These are phyloP conservation scores for Clarias batrachus DNA, from an alignment of 2,113 vertebrate species.

Conservation along the genomic window DNA sequence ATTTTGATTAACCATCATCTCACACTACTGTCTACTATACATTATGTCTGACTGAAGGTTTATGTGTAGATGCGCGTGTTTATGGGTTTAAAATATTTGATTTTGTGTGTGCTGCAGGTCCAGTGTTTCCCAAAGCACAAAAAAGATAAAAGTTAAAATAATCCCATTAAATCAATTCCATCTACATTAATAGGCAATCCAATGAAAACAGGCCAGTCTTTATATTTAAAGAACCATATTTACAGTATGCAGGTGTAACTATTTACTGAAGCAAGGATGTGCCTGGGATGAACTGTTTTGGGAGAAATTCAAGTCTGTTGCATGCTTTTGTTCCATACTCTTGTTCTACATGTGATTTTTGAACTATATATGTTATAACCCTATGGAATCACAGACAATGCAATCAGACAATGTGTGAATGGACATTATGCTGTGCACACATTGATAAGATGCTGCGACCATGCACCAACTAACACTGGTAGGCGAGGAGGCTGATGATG, in stretches of 20 bases:
- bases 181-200: not conserved
- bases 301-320: no score
- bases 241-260: not conserved
- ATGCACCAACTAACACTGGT: no score
- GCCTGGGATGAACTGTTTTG: not conserved
- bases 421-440: no score
- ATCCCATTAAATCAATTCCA: not conserved
- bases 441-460: no score
- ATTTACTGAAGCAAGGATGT: not conserved
- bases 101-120: not conserved
- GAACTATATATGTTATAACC: no score
- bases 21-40: not conserved
- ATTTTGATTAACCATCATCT: not conserved
- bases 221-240: not conserved
- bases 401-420: no score
- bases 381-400: no score
- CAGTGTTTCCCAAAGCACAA: not conserved
- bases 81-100: not conserved
- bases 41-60: not conserved
- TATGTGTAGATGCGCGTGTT: no score
- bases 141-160: not conserved
- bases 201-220: not conserved
- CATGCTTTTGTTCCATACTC: no score
- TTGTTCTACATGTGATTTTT: no score
- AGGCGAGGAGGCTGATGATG: no score